phyloP scores from a whole-genome alignment of 2,888 invertebrate species.

The Campoplex nolae region DNA sequence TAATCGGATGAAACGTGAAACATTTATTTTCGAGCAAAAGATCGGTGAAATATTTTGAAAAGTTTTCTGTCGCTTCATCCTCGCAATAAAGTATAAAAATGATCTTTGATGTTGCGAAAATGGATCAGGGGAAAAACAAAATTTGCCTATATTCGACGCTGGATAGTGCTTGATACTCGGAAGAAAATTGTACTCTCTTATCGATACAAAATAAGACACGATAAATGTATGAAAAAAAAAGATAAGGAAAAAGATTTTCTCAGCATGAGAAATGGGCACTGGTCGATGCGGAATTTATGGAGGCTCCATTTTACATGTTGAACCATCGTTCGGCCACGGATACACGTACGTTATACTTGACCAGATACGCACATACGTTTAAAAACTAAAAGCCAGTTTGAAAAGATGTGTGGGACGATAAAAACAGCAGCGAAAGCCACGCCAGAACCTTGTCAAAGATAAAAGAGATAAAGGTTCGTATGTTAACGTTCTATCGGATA shows the following conservation, averaged over 20 bases:
- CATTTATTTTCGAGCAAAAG: not conserved
- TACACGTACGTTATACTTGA: not conserved
- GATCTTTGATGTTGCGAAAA: not conserved
- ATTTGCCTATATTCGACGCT: not conserved
- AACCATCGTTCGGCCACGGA: not conserved
- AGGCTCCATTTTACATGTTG: not conserved
- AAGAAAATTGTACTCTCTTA: not conserved
- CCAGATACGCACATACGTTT: not conserved
- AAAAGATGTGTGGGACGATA: slow-evolving; percentile 31
- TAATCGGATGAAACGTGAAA: not conserved
- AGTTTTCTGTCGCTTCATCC: not conserved
- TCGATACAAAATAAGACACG: not conserved
- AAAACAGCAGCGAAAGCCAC: slow-evolving; percentile 20
- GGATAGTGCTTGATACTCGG: not conserved
- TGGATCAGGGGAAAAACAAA: not conserved
- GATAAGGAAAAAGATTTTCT: not conserved
- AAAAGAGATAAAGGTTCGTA: slow-evolving; percentile 46
- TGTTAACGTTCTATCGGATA: slow-evolving; percentile 38
- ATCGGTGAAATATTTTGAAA: not conserved
- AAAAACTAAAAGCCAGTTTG: slow-evolving; percentile 24
- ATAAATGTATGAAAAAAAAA: not conserved
- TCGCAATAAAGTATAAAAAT: not conserved
- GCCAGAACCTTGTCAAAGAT: slow-evolving; percentile 39
- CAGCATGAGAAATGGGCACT: not conserved
- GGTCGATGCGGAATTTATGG: not conserved